Base-by-base conservation (phyloP, 1,140 invertebrate genomes). In the Atopsyche davidsoni region DNA sequence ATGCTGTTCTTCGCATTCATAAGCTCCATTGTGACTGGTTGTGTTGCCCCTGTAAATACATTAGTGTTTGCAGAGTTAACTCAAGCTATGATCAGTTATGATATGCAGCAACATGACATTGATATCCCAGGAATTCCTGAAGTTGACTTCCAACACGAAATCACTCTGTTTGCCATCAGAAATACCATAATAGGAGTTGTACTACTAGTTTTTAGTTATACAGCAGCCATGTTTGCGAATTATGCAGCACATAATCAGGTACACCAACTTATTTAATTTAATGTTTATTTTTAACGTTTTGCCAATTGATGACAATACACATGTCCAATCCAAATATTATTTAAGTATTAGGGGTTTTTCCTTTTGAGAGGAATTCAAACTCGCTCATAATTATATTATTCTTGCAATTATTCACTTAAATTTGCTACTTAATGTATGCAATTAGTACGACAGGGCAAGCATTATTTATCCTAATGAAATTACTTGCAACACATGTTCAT, bases 11-110 rank as follows among this genome's bases (percentile, higher is more conserved):
- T 84, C 10, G 84, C 81, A 4, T 55, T 78, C 3, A n/a, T 82
- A 41, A 75, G 70, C 39, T 75, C 81, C 0, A 53, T 79, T 1
- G 64, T 75, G 31, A 78, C 80, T 14, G 83, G 83, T 6, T 63
- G 75, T 7, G 75, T 78, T 21, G 78, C 82, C 25, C 84, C 85
- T 0, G 56, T 81, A 4, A 81, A 87, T 59, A 82, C 82, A 36
- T 65, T 83, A 6, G 69, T 87, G n/a, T 85, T 86, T 61, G 81
- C 84, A 2, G 70, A 76, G 47, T 68, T 87, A 44, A 75, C 83
- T 0, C 75, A 78, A 63, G 70, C 61, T 52, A 72, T 72, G 68
- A 64, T 72, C 0, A 24, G 60, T 17, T 69, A 61, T 45, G 64
- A 62, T 9, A 61, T 66, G 9, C n/a, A 38, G 9, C 17, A 38